phyloP scores from a whole-genome alignment of 2,888 invertebrate genomes.

The Sympetrum striolatum region DNA sequence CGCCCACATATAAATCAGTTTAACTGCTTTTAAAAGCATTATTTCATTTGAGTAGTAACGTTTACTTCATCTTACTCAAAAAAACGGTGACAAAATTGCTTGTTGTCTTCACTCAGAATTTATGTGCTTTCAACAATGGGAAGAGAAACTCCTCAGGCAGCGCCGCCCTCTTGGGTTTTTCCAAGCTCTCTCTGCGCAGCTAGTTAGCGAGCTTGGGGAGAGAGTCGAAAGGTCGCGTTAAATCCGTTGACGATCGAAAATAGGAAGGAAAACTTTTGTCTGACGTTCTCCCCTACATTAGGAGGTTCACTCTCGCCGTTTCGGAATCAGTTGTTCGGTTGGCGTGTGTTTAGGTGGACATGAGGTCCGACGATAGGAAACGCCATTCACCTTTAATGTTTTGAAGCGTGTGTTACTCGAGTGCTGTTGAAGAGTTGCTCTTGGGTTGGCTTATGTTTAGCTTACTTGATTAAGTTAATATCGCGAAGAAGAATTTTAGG shows the following conservation, averaged over 20 bases:
- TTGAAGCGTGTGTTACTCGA: not conserved
- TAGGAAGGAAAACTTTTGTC: not conserved
- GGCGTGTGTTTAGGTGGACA: not conserved
- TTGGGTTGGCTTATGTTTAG: slow-evolving; percentile 3
- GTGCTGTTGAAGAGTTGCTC: not conserved
- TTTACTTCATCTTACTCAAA: too few relatives aligned
- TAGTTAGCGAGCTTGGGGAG: slow-evolving; percentile 18
- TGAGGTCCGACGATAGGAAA: not conserved
- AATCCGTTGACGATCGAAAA: slow-evolving; percentile 31
- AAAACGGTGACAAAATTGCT: not conserved
- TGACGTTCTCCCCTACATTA: not conserved
- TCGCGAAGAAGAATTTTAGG: not conserved
- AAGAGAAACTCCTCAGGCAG: slow-evolving; percentile 1
- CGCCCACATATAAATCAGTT: not conserved
- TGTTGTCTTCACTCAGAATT: not conserved
- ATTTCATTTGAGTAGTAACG: not conserved
- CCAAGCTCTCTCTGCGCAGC: slow-evolving; percentile 8
- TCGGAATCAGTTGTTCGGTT: not conserved
- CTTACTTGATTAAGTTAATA: not conserved
- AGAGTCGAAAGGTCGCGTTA: slow-evolving; percentile 40
- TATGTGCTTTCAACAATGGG: not conserved
- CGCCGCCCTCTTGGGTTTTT: slow-evolving; percentile 20
- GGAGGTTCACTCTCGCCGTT: not conserved
- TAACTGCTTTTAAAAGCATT: not conserved
- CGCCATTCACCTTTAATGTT: not conserved